phyloP scores from a whole-genome alignment of 2,888 invertebrate genomes.

The Cotesia congregata region DNA sequence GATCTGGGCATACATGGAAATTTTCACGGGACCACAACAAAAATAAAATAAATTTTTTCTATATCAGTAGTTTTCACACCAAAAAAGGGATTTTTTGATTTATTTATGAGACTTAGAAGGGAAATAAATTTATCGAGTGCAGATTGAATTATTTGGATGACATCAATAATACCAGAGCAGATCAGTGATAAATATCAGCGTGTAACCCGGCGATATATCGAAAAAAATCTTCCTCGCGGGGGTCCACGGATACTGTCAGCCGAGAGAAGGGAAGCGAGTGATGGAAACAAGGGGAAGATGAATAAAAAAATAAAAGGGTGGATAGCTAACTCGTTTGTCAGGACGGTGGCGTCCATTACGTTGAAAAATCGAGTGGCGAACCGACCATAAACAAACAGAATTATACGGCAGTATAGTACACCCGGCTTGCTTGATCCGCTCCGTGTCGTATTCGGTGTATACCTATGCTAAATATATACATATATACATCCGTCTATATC shows the following conservation, averaged over 20 bases:
- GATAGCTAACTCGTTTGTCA: constrained; percentile 58
- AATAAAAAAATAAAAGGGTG: constrained; percentile 31
- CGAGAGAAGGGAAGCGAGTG: constrained; percentile 35
- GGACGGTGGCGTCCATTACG: constrained; percentile 64
- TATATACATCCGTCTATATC: constrained; percentile 23
- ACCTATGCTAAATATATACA: constrained; percentile 37
- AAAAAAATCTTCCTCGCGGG: background rate
- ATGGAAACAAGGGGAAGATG: constrained; percentile 17
- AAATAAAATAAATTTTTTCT: too few species aligned
- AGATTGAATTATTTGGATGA: background rate
- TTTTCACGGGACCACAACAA: too few species aligned
- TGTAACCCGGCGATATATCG: background rate
- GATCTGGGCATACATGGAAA: too few species aligned
- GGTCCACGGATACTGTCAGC: background rate
- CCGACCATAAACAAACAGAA: constrained; percentile 67
- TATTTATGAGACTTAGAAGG: too few species aligned
- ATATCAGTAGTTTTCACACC: too few species aligned
- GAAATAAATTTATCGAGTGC: constrained; percentile 1
- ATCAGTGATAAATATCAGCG: background rate
- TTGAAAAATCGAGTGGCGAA: constrained; percentile 66
- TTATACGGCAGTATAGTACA: constrained; percentile 56
- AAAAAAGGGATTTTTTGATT: too few species aligned
- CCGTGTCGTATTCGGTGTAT: constrained; percentile 47
- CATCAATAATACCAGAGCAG: background rate
- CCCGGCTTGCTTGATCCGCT: constrained; percentile 52